A percentile compares a stretch with the other conserved stretches of the same genome.
phyloP scores from a whole-genome alignment of 2,888 invertebrate species.

The Pasiphila rectangulata region DNA sequence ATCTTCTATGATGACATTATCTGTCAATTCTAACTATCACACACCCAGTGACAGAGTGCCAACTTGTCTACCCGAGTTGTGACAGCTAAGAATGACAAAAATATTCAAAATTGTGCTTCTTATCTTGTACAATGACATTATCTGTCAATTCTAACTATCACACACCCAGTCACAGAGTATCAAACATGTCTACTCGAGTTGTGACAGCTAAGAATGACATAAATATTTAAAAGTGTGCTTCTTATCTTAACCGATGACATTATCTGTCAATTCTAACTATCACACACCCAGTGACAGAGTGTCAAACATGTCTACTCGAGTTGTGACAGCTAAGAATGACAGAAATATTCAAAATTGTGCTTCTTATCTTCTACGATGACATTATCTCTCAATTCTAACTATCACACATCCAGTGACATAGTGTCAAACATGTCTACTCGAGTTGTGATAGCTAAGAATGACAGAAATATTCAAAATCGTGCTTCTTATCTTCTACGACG shows the following conservation, averaged over 20 bases:
- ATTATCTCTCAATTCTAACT: slow-evolving; percentile 15
- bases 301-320: slow-evolving; percentile 37
- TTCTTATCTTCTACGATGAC: neutral
- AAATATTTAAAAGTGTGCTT: no score
- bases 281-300: slow-evolving; percentile 43
- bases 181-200: slow-evolving; percentile 27
- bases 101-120: no score
- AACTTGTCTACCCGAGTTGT: slow-evolving; percentile 28
- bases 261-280: slow-evolving; percentile 21
- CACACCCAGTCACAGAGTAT: slow-evolving; percentile 3
- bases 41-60: slow-evolving; percentile 6
- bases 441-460: slow-evolving; percentile 20
- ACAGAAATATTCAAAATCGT: neutral
- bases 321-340: slow-evolving; percentile 18
- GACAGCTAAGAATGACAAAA: no score
- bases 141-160: neutral
- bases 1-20: neutral
- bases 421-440: slow-evolving; percentile 37
- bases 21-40: slow-evolving; percentile 1
- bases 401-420: slow-evolving; percentile 45
- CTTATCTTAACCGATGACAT: no score
- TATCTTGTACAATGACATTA: neutral
- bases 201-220: slow-evolving; percentile 26
- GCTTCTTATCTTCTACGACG: neutral
- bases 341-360: neutral